Conservation (phyloP, 2,888 invertebrate species). For the Troides oblongomaculatus region DNA sequence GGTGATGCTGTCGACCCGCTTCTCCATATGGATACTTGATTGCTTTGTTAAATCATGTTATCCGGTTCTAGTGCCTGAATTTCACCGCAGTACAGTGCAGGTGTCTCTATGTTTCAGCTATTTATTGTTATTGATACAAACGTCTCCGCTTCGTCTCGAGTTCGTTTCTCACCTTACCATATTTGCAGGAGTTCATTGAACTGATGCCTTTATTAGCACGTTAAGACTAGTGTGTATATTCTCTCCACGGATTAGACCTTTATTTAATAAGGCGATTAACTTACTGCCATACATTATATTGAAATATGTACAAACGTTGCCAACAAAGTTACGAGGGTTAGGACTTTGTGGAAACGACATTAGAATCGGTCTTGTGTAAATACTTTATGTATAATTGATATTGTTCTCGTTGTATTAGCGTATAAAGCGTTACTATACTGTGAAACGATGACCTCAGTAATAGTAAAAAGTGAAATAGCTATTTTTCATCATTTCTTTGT, state of each 20-base stretch:
- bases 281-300: slow-evolving; percentile 16
- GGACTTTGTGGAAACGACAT: slow-evolving; percentile 1
- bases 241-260: slow-evolving; percentile 1
- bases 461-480: background rate
- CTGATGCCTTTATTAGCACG: no score
- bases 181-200: no score
- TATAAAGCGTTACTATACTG: slow-evolving; percentile 17
- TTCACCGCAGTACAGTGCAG: background rate
- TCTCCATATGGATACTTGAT: slow-evolving; percentile 14
- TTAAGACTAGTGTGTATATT: background rate
- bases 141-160: no score
- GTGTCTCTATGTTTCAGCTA: no score
- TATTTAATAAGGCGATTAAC: background rate
- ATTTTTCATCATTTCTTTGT: background rate
- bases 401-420: slow-evolving; percentile 10
- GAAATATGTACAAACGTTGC: slow-evolving; percentile 7
- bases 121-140: no score
- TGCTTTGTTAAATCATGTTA: background rate
- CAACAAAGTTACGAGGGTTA: background rate
- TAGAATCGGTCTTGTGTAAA: slow-evolving; percentile 17
- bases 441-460: slow-evolving; percentile 9
- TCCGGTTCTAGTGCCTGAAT: slow-evolving; percentile 16
- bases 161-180: no score
- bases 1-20: slow-evolving; percentile 4
- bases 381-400: slow-evolving; percentile 3